These are phyloP conservation scores for Rhamnusium bicolor DNA, from an alignment of 2,888 invertebrate genomes.

Conservation along the genomic window DNA sequence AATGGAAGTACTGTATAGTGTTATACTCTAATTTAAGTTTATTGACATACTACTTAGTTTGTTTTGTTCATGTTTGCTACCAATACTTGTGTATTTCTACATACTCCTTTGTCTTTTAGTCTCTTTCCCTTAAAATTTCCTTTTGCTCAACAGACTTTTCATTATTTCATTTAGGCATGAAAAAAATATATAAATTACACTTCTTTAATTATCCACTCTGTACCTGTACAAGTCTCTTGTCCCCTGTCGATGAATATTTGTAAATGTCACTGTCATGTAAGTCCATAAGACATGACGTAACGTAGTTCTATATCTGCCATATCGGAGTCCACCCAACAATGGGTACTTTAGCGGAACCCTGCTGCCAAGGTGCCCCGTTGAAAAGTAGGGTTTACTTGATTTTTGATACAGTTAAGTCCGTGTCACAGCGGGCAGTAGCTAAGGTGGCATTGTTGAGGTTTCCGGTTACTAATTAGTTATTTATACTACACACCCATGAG, in stretches of 20 bases:
- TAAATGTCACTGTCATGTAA: slow-evolving; percentile 16
- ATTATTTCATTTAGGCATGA: no score
- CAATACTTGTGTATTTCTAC: no score
- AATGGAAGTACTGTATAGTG: no score
- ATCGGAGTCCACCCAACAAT: slow-evolving; percentile 30
- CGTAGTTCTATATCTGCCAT: slow-evolving; percentile 20
- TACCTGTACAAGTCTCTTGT: background rate
- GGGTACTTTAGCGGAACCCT: slow-evolving; percentile 31
- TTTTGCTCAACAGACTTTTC: no score
- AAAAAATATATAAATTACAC: no score
- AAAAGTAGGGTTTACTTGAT: slow-evolving; percentile 33
- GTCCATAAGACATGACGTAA: slow-evolving; percentile 12
- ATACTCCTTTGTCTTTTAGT: no score
- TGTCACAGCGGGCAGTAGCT: slow-evolving; percentile 28
- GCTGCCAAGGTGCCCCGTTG: slow-evolving; percentile 34
- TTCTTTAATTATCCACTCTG: slow-evolving; percentile 7
- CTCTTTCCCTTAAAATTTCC: no score
- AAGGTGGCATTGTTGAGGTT: slow-evolving; percentile 24
- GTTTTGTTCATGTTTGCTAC: no score
- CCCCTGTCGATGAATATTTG: slow-evolving; percentile 23
- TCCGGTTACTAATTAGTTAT: slow-evolving; percentile 28
- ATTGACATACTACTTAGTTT: no score
- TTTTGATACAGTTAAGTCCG: slow-evolving; percentile 31
- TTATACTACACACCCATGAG: slow-evolving; percentile 21
- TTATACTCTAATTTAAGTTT: no score